phyloP scores from a whole-genome alignment of 2,888 invertebrate genomes.

The Lepeophtheirus nordmannii region DNA sequence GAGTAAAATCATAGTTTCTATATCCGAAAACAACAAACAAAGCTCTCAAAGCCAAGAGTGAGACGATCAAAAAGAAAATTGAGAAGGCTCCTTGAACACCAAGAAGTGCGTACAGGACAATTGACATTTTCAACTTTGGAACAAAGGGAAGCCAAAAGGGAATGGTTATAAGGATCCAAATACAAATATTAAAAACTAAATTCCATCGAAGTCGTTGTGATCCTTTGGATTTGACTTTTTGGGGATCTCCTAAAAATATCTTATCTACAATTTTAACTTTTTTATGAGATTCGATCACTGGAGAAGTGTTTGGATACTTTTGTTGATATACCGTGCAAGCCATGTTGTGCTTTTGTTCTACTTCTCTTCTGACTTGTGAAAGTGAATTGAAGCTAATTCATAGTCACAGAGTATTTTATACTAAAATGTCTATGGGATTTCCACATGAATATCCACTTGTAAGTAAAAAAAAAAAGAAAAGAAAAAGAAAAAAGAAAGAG shows the following conservation, averaged over 20 bases:
- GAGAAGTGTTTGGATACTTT: too few relatives aligned
- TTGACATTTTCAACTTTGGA: not conserved
- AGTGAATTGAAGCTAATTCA: too few relatives aligned
- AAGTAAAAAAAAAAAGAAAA: too few relatives aligned
- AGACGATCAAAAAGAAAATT: constrained; percentile 8
- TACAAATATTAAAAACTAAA: constrained; percentile 8
- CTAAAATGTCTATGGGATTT: too few relatives aligned
- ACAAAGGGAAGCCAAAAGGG: constrained; percentile 16
- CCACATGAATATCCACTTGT: too few relatives aligned
- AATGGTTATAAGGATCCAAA: constrained; percentile 10
- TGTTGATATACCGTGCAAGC: too few relatives aligned
- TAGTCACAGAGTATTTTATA: too few relatives aligned
- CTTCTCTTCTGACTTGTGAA: too few relatives aligned
- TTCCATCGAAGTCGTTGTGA: constrained; percentile 17
- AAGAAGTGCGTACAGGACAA: not conserved
- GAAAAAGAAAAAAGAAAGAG: too few relatives aligned
- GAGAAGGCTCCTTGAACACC: constrained; percentile 6
- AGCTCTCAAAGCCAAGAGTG: constrained; percentile 1
- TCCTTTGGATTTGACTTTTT: not conserved
- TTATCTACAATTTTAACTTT: too few relatives aligned
- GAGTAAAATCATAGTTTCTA: constrained; percentile 4
- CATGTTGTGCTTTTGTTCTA: too few relatives aligned
- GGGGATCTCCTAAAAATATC: not conserved
- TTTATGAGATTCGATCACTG: too few relatives aligned
- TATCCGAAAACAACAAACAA: not conserved